phyloP scores from a whole-genome alignment of 2,888 invertebrate genomes.

The Ochlodes sylvanus region DNA sequence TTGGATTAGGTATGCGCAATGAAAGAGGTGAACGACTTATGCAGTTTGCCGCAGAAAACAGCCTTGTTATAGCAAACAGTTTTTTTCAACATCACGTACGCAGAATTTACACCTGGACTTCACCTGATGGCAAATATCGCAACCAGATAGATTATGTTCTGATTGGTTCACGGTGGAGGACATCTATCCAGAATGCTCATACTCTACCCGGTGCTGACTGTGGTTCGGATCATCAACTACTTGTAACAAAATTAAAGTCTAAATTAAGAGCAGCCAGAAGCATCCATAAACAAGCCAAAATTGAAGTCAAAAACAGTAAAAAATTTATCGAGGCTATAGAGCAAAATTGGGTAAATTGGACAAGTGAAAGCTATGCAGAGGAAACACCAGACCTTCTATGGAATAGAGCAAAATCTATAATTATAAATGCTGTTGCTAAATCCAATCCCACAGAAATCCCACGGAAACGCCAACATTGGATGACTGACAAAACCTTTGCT shows the following conservation, averaged over 20 bases:
- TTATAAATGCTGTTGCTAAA: not conserved
- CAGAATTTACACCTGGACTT: too few species aligned
- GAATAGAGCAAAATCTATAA: slow-evolving; percentile 12
- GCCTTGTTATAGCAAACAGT: too few species aligned
- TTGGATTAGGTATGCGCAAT: too few species aligned
- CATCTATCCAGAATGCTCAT: too few species aligned
- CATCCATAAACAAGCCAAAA: not conserved
- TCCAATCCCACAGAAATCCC: not conserved
- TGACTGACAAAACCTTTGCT: slow-evolving; percentile 19
- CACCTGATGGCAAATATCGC: too few species aligned
- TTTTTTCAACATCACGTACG: too few species aligned
- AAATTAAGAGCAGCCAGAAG: slow-evolving; percentile 2
- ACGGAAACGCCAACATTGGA: slow-evolving; percentile 4
- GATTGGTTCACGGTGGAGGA: too few species aligned
- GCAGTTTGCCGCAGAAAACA: too few species aligned
- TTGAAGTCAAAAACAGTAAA: not conserved
- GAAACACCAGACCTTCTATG: slow-evolving; percentile 10
- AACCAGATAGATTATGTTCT: too few species aligned
- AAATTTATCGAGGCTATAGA: not conserved
- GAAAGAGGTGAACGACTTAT: too few species aligned
- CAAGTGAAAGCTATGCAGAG: not conserved
- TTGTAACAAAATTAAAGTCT: not conserved
- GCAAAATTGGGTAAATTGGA: not conserved
- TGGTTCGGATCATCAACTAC: slow-evolving; percentile 1
- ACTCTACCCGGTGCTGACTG: not conserved